phyloP scores from a whole-genome alignment of 2,888 invertebrate species.

The Volucella zonaria region DNA sequence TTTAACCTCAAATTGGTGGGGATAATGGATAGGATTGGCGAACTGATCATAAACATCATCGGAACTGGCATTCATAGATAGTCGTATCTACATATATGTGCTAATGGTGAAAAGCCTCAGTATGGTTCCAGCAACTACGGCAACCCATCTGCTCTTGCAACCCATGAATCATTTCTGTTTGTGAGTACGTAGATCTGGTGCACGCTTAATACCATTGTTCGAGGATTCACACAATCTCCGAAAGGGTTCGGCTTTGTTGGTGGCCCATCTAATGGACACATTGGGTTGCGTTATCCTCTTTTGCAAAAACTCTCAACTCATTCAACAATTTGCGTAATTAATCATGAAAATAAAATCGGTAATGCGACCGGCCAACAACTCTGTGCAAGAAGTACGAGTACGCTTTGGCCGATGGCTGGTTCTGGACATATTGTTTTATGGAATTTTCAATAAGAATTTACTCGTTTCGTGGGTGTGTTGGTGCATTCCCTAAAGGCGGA shows the following conservation, averaged over 20 bases:
- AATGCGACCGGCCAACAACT: conserved; percentile 14
- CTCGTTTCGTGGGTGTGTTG: conserved; percentile 6
- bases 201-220: conserved; percentile 63
- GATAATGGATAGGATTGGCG: conserved; percentile 53
- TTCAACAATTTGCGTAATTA: conserved; percentile 63
- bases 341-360: conserved; percentile 65
- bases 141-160: neutral
- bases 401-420: neutral
- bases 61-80: conserved; percentile 1
- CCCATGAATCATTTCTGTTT: too few species aligned
- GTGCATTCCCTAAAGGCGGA: conserved; percentile 38
- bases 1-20: conserved; percentile 61
- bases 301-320: conserved; percentile 16
- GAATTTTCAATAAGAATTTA: conserved; percentile 1
- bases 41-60: conserved; percentile 45
- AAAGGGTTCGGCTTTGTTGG: conserved; percentile 62
- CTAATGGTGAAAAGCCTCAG: neutral
- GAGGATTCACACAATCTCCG: conserved; percentile 61
- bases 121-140: neutral
- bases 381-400: neutral
- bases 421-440: conserved; percentile 31
- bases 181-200: neutral
- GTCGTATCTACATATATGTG: too few species aligned
- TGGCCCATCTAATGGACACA: neutral
- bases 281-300: conserved; percentile 12